Conservation (phyloP, 2,113 vertebrate species). For the Recurvirostra avosetta region DNA sequence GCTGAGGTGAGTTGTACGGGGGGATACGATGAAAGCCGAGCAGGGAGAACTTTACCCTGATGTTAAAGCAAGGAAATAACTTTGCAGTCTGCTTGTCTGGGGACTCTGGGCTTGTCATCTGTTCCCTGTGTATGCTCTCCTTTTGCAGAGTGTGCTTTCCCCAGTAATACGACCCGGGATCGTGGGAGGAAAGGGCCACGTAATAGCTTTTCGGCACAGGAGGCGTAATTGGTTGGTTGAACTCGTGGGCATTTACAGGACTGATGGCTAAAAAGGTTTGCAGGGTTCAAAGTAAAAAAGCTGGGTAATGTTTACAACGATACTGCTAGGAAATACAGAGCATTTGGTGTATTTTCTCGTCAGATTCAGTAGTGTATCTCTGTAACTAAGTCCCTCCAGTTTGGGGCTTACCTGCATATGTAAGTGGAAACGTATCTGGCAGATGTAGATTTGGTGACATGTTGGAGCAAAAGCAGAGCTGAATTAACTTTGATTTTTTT, state of each 20-base stretch:
- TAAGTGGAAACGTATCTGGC: background rate
- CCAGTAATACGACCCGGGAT: accelerated
- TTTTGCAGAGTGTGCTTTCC: background rate
- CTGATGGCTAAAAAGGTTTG: background rate
- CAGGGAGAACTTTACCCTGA: background rate
- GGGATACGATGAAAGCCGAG: background rate
- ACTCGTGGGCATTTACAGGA: accelerated
- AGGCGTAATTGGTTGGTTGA: background rate
- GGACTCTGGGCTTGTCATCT: background rate
- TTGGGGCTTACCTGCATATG: background rate
- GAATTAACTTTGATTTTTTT: background rate
- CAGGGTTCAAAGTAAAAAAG: background rate
- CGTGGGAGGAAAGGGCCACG: background rate
- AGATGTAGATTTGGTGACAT: background rate
- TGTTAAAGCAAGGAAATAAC: background rate
- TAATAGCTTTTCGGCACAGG: background rate
- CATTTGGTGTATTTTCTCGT: background rate
- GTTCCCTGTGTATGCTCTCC: background rate
- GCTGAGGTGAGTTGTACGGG: too few relatives aligned
- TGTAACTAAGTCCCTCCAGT: background rate
- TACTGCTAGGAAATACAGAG: background rate
- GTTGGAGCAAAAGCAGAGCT: background rate
- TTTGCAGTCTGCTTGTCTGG: background rate
- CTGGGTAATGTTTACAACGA: background rate
- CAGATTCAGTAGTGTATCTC: too few relatives aligned